Conservation (phyloP, 2,888 invertebrate genomes). For the Eulithis testata region DNA sequence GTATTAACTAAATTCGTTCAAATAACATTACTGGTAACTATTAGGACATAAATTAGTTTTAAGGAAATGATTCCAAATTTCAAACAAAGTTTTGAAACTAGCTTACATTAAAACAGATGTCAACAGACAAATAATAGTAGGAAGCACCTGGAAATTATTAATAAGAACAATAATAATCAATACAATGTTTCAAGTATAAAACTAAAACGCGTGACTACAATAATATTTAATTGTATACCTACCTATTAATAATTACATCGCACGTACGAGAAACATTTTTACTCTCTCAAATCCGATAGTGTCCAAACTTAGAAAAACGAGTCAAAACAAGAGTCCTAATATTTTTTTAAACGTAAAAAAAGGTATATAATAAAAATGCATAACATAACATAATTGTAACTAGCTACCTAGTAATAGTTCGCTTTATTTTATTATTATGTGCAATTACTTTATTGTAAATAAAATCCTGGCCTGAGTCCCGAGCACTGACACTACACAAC, state of each 20-base stretch:
- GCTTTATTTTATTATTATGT: no score
- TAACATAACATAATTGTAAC: conserved; percentile 19
- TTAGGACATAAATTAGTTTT: conserved; percentile 69
- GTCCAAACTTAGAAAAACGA: conserved; percentile 21
- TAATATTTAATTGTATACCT: conserved; percentile 21
- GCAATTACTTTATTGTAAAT: not conserved
- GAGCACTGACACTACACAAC: conserved; percentile 13
- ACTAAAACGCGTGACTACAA: conserved; percentile 25
- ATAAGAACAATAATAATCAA: conserved; percentile 58
- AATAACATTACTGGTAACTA: conserved; percentile 81
- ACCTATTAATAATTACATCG: conserved; percentile 9
- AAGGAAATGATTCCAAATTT: conserved; percentile 62
- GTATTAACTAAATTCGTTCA: conserved; percentile 82
- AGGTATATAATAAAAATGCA: conserved; percentile 19
- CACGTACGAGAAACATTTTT: conserved; percentile 5
- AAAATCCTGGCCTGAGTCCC: conserved; percentile 25
- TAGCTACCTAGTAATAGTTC: conserved; percentile 11
- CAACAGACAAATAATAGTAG: conserved; percentile 80
- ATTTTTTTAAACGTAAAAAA: conserved; percentile 11
- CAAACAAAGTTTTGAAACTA: conserved; percentile 69
- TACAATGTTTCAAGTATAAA: conserved; percentile 17
- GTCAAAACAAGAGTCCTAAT: conserved; percentile 19
- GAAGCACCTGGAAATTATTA: conserved; percentile 79
- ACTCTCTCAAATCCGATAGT: conserved; percentile 2
- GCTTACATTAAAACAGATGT: conserved; percentile 76